phyloP scores from a whole-genome alignment of 2,888 invertebrate genomes.

The Tanytarsus gracilentus region DNA sequence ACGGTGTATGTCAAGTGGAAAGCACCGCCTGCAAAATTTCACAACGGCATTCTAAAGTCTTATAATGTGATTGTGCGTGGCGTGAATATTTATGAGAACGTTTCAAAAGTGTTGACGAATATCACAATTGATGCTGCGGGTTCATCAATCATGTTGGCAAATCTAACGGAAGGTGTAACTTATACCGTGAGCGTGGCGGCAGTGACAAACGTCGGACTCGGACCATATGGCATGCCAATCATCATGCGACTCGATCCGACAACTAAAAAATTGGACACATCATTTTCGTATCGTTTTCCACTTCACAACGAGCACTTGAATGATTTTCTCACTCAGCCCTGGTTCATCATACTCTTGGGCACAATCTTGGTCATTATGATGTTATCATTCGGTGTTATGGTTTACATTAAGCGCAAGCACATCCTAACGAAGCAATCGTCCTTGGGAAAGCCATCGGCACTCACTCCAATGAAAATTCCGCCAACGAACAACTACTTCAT shows the following conservation, averaged over 20 bases:
- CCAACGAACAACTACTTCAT: conserved; percentile 40
- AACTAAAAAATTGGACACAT: conserved; percentile 46
- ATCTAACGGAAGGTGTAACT: conserved; percentile 69
- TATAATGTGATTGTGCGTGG: conserved; percentile 65
- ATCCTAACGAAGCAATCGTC: conserved; percentile 61
- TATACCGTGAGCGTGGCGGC: conserved; percentile 81
- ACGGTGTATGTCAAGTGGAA: conserved; percentile 77
- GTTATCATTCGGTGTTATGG: conserved; percentile 70
- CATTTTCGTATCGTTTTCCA: conserved; percentile 47
- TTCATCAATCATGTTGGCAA: conserved; percentile 65
- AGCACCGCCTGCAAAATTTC: conserved; percentile 60
- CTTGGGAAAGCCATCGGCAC: conserved; percentile 43
- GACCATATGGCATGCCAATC: conserved; percentile 67
- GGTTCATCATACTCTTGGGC: conserved; percentile 81
- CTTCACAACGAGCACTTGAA: conserved; percentile 49
- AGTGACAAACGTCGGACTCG: conserved; percentile 68
- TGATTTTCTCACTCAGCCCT: conserved; percentile 74
- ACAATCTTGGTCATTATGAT: conserved; percentile 77
- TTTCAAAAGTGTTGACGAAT: conserved; percentile 54
- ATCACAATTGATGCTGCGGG: conserved; percentile 63
- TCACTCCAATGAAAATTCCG: conserved; percentile 37
- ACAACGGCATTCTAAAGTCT: conserved; percentile 76
- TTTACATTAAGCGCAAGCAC: conserved; percentile 63
- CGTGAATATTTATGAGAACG: conserved; percentile 47
- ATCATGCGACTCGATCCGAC: conserved; percentile 52